Evolutionary conservation across 1,140 invertebrate species (phyloP).

Genomic region (Drosophila gunungcola): DNA sequence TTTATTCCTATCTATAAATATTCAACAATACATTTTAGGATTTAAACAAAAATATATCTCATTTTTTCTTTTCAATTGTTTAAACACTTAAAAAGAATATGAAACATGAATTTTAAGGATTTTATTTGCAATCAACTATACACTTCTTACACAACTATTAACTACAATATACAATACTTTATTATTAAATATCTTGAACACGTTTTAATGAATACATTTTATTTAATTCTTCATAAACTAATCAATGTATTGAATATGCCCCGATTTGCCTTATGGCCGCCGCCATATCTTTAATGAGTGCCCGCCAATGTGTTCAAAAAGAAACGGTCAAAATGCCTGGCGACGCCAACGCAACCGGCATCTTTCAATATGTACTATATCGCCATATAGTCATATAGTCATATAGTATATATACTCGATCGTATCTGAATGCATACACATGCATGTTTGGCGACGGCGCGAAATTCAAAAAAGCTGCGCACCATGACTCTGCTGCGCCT

Average conservation of each 20-base stretch:
- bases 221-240: neutral
- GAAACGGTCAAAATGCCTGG: constrained; percentile 47
- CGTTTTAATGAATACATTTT: too few relatives aligned
- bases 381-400: constrained; percentile 15
- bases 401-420: neutral
- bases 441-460: constrained; percentile 19
- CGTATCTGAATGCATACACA: neutral
- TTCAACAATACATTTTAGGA: too few relatives aligned
- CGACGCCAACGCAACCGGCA: constrained; percentile 59
- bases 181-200: too few relatives aligned
- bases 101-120: too few relatives aligned
- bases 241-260: neutral
- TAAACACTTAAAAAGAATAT: too few relatives aligned
- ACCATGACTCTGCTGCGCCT: constrained; percentile 17
- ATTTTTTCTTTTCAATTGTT: too few relatives aligned
- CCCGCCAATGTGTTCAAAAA: constrained; percentile 35
- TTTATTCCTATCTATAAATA: too few relatives aligned
- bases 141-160: too few relatives aligned
- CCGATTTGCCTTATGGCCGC: neutral
- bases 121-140: too few relatives aligned
- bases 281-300: constrained; percentile 55
- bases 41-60: too few relatives aligned
- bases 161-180: too few relatives aligned
- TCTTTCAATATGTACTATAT: constrained; percentile 13
- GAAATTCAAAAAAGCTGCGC: constrained; percentile 42